Evolutionary conservation across 2,113 vertebrate species (phyloP).

Genomic region (Cryptotis parvus): DNA sequence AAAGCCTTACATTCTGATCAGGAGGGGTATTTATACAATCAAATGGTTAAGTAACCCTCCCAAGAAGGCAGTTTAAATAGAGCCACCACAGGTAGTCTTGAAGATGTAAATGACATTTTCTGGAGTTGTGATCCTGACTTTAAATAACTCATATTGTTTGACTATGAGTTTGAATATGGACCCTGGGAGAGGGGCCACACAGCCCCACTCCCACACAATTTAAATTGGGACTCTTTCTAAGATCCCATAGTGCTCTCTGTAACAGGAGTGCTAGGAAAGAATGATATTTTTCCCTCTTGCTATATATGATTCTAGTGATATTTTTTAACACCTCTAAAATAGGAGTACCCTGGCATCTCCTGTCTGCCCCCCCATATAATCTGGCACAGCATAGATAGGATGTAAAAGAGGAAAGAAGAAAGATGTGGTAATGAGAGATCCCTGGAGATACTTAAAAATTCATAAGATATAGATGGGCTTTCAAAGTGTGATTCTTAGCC

Average conservation of each 20-base stretch:
- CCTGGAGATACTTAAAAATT: slow-evolving; percentile 66
- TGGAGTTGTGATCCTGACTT: neutral
- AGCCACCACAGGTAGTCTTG: neutral
- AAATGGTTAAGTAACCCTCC: neutral
- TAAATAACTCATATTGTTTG: slow-evolving; percentile 26
- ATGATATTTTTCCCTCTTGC: slow-evolving; percentile 66
- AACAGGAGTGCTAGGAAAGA: slow-evolving; percentile 59
- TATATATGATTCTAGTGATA: slow-evolving; percentile 54
- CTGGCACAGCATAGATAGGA: neutral
- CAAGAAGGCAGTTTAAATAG: slow-evolving; percentile 4
- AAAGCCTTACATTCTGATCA: neutral
- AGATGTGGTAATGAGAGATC: slow-evolving; percentile 60
- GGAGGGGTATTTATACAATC: neutral
- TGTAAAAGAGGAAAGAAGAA: slow-evolving; percentile 46
- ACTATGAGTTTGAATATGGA: too few relatives aligned
- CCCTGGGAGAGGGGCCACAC: slow-evolving; percentile 54
- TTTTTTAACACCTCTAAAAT: slow-evolving; percentile 79
- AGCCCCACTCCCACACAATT: slow-evolving; percentile 37
- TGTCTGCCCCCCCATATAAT: slow-evolving; percentile 48
- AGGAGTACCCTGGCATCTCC: slow-evolving; percentile 57
- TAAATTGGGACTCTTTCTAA: slow-evolving; percentile 43
- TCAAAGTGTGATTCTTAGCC: slow-evolving; percentile 43
- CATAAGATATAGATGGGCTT: slow-evolving; percentile 68
- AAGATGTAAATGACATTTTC: neutral
- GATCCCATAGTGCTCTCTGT: slow-evolving; percentile 26